Conservation (phyloP, 2,888 invertebrate genomes). For the Hoplodrina blanda region DNA sequence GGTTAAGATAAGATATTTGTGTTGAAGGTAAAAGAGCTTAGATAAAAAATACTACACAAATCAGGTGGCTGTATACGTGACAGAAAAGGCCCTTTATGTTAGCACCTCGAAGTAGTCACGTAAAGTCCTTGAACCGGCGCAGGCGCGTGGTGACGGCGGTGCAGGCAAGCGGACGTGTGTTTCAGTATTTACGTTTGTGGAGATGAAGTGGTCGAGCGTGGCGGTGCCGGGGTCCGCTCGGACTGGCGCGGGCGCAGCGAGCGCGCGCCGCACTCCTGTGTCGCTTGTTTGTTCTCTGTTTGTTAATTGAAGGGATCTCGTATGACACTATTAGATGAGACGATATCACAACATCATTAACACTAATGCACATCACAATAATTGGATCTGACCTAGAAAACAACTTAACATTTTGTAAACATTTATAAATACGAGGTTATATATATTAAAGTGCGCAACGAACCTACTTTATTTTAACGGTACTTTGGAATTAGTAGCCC, state of each 20-base stretch:
- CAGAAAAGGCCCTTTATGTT: constrained; percentile 80
- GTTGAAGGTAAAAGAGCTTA: constrained; percentile 80
- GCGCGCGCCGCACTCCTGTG: constrained; percentile 68
- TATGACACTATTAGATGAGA: constrained; percentile 62
- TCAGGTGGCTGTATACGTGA: constrained; percentile 80
- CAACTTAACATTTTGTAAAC: constrained; percentile 12
- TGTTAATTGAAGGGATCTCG: constrained; percentile 82
- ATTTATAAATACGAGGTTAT: background rate
- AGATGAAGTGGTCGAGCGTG: constrained; percentile 52
- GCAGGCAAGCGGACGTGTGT: constrained; percentile 62
- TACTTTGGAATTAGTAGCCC: background rate
- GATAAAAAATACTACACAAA: constrained; percentile 84
- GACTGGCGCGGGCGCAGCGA: constrained; percentile 74
- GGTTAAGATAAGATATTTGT: constrained; percentile 82
- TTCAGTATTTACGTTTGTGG: constrained; percentile 72
- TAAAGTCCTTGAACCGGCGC: constrained; percentile 80
- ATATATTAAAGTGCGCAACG: background rate
- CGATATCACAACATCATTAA: constrained; percentile 75
- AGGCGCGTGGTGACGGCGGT: constrained; percentile 54
- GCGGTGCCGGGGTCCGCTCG: constrained; percentile 71
- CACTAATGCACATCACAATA: constrained; percentile 61
- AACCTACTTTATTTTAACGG: background rate
- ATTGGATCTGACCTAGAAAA: constrained; percentile 39
- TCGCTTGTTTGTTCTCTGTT: constrained; percentile 68
- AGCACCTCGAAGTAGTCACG: constrained; percentile 82